phyloP scores from a whole-genome alignment of 2,888 invertebrate genomes.

The Sepioteuthis lessoniana region DNA sequence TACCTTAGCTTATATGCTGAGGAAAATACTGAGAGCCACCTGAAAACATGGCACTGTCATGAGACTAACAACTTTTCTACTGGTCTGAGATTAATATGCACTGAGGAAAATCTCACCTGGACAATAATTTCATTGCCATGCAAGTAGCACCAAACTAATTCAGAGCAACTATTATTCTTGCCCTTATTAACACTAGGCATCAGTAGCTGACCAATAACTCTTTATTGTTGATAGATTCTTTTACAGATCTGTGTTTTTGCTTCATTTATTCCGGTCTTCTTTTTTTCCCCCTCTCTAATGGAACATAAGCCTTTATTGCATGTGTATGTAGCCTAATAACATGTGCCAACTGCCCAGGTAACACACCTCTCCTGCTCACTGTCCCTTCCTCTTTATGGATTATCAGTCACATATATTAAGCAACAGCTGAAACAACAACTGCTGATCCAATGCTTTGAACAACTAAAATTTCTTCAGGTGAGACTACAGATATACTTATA shows the following conservation, averaged over 20 bases:
- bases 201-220: constrained; percentile 2
- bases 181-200: background rate
- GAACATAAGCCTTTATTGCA: background rate
- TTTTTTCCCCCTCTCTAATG: background rate
- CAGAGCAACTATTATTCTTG: background rate
- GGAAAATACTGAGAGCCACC: background rate
- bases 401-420: background rate
- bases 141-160: background rate
- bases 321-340: background rate
- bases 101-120: background rate
- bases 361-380: background rate
- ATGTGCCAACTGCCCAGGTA: background rate
- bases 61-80: background rate
- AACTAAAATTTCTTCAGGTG: background rate
- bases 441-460: background rate
- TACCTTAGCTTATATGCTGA: background rate
- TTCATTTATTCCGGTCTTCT: background rate
- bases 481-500: background rate
- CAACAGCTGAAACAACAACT: constrained; percentile 33
- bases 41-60: background rate
- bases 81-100: background rate
- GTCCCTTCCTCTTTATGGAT: background rate
- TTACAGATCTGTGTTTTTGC: background rate
- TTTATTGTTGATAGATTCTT: background rate
- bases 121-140: background rate